Conservation (phyloP, 2,113 vertebrate genomes). For the Pseudorhombus dupliciocellatus region DNA sequence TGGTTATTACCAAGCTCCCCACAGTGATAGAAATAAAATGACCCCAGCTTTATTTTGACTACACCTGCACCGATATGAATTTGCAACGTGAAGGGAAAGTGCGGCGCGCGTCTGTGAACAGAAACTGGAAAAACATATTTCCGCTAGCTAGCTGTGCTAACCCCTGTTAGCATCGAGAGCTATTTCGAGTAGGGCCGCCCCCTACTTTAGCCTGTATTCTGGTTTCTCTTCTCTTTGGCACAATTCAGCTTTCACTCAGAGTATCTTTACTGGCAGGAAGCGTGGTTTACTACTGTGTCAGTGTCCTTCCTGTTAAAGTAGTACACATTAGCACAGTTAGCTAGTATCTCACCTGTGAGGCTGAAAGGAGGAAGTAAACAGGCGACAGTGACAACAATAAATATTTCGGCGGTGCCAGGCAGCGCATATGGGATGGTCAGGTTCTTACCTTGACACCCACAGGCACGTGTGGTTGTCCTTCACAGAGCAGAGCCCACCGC, state of each 20-base stretch:
- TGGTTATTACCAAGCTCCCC: background rate
- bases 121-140: conserved; percentile 60
- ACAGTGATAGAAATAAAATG: background rate
- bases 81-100: background rate
- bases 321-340: background rate
- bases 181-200: conserved; percentile 50
- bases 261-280: background rate
- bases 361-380: conserved; percentile 61
- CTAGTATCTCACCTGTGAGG: conserved; percentile 33
- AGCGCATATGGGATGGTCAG: background rate
- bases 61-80: too few relatives aligned
- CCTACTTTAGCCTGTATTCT: background rate
- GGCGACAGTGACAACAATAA: conserved; percentile 28
- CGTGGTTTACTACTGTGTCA: background rate
- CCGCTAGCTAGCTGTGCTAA: conserved; percentile 69
- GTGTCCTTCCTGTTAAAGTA: background rate
- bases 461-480: background rate
- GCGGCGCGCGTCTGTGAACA: background rate
- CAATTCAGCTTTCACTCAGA: background rate
- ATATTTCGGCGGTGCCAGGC: background rate
- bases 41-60: fast-evolving
- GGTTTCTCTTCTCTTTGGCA: background rate
- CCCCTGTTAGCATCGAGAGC: conserved; percentile 49
- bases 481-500: too few relatives aligned
- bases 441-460: background rate